phyloP scores from a whole-genome alignment of 2,797 vertebrate species.

The Anguilla marmorata region DNA sequence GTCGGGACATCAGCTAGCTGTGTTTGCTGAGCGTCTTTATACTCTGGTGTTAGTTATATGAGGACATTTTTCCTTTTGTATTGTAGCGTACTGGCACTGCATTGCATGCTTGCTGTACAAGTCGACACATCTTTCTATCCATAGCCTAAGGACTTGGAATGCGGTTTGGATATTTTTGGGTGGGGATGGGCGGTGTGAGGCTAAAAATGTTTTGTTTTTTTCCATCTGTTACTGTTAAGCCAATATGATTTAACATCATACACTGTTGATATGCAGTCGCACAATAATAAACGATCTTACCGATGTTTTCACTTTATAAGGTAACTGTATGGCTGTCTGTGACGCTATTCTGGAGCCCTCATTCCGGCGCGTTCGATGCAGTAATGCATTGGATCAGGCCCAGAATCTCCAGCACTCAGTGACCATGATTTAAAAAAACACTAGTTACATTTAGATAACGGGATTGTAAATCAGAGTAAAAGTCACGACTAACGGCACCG shows the following conservation, averaged over 20 bases:
- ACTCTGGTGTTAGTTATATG: neutral
- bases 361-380: neutral
- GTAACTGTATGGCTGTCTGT: neutral
- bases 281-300: neutral
- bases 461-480: neutral
- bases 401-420: neutral
- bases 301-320: neutral
- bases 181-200: conserved; percentile 33
- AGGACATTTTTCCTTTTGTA: neutral
- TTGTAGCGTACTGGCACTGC: neutral
- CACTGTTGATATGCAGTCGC: neutral
- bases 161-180: conserved; percentile 54
- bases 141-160: conserved; percentile 40
- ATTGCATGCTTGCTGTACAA: neutral
- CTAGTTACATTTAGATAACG: neutral
- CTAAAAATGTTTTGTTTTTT: neutral
- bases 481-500: neutral
- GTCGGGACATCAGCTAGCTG: neutral
- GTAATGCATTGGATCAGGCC: neutral
- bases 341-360: neutral
- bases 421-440: neutral
- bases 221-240: neutral
- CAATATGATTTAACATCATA: neutral
- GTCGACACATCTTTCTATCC: conserved; percentile 16
- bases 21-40: neutral